Percentiles rank a stretch among this genome's conserved stretches.
These are phyloP conservation scores for Eubucco bourcierii DNA, from an alignment of 2,113 vertebrate species.

Conservation along the genomic window DNA sequence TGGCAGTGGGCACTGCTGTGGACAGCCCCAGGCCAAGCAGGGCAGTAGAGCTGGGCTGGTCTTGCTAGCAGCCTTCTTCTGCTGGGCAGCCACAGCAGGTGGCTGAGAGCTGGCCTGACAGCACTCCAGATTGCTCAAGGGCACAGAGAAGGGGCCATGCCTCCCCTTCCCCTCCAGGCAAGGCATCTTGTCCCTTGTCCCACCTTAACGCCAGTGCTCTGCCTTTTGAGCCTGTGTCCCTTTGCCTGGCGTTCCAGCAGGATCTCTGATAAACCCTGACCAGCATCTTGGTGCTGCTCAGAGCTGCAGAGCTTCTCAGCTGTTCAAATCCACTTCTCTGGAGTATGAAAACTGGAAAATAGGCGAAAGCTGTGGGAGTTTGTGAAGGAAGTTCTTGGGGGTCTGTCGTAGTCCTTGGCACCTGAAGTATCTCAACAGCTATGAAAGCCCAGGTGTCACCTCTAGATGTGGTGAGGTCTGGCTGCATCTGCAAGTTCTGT, in stretches of 20 bases:
- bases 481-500: neutral
- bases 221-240: neutral
- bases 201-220: neutral
- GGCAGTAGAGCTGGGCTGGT: neutral
- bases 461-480: neutral
- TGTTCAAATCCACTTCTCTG: neutral
- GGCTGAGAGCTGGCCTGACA: neutral
- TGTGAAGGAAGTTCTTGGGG: no score
- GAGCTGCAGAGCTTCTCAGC: neutral
- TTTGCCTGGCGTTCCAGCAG: neutral
- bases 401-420: neutral
- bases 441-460: neutral
- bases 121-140: neutral
- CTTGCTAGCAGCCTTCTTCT: neutral
- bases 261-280: neutral
- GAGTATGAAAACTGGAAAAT: neutral
- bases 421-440: neutral
- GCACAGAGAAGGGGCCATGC: neutral
- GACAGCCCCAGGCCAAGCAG: neutral
- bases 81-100: neutral
- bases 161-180: accelerated
- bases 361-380: neutral
- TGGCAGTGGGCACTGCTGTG: no score
- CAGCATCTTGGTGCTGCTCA: neutral
- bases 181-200: neutral